These are phyloP conservation scores for Mustela lutreola DNA, from an alignment of 2,113 vertebrate species.

Conservation along the genomic window DNA sequence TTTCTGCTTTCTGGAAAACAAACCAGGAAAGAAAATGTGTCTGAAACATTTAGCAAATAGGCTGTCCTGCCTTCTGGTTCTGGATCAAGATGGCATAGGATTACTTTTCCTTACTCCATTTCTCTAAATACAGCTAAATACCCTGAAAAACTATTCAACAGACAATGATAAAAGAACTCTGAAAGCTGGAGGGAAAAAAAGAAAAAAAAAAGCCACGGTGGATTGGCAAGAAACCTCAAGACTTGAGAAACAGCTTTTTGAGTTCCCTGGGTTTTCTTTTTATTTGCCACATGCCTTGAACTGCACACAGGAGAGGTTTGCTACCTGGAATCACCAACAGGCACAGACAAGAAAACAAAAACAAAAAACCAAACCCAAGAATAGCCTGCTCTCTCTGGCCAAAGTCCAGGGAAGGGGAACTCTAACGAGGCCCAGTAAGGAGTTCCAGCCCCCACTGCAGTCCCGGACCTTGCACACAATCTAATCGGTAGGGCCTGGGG, in stretches of 20 bases:
- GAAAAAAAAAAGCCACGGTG: neutral
- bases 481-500: neutral
- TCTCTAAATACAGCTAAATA: neutral
- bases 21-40: slow-evolving; percentile 39
- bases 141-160: neutral
- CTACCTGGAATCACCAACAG: neutral
- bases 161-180: neutral
- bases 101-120: neutral
- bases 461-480: neutral
- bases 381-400: neutral
- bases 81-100: neutral
- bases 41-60: slow-evolving; percentile 34
- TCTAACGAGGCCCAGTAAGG: neutral
- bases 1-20: slow-evolving; percentile 60
- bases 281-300: neutral
- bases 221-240: neutral
- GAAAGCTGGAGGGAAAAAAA: neutral
- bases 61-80: slow-evolving; percentile 7
- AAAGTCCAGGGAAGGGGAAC: neutral
- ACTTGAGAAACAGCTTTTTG: neutral
- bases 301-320: neutral
- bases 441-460: neutral
- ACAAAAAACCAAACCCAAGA: neutral
- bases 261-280: neutral
- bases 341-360: neutral